Conservation (phyloP, 2,888 invertebrate genomes). For the Hirtodrosophila trivittata region DNA sequence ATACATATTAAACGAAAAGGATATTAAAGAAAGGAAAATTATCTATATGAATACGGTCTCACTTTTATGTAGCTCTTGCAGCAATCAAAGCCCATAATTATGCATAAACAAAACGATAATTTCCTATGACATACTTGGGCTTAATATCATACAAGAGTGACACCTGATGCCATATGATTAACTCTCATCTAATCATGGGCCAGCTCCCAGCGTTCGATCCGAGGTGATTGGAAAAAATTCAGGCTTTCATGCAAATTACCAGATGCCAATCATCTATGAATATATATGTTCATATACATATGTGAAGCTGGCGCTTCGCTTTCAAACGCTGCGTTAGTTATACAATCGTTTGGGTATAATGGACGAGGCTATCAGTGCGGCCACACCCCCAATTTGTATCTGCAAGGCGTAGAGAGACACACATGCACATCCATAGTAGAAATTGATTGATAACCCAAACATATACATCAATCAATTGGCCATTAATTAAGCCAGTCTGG, state of each 20-base stretch:
- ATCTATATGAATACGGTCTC: neutral
- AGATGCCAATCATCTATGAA: conserved; percentile 9
- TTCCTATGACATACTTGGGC: conserved; percentile 46
- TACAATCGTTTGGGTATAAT: conserved; percentile 41
- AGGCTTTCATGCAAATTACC: conserved; percentile 35
- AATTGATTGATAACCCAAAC: conserved; percentile 51
- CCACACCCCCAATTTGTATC: conserved; percentile 22
- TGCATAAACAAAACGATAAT: conserved; percentile 32
- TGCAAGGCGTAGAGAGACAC: conserved; percentile 5
- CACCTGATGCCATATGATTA: conserved; percentile 41
- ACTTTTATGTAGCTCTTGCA: too few relatives aligned
- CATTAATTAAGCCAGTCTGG: conserved; percentile 33
- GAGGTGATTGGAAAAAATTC: conserved; percentile 15
- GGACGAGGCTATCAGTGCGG: conserved; percentile 26
- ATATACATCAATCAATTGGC: conserved; percentile 50
- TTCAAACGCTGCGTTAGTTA: conserved; percentile 18
- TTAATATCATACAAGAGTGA: conserved; percentile 30
- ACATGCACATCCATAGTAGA: conserved; percentile 33
- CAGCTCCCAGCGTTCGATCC: conserved; percentile 4
- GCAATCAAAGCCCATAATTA: conserved; percentile 25
- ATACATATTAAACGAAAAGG: too few relatives aligned
- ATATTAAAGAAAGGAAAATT: neutral
- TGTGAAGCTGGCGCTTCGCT: conserved; percentile 3
- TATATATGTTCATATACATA: neutral
- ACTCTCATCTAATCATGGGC: conserved; percentile 28